phyloP scores from a whole-genome alignment of 2,113 vertebrate species.

The Uropsilus gracilis region DNA sequence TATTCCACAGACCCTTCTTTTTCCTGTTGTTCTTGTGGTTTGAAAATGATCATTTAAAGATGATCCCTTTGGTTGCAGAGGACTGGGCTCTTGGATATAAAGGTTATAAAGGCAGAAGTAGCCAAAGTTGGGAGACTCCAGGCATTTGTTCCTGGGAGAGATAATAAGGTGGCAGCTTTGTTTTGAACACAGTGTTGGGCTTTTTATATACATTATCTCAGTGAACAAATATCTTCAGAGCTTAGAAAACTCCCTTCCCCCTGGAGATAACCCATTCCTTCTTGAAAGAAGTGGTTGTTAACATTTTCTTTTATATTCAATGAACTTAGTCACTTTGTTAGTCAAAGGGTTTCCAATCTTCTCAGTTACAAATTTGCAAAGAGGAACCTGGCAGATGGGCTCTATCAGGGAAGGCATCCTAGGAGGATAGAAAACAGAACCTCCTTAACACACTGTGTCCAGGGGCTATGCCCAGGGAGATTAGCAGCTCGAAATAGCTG shows the following conservation, averaged over 20 bases:
- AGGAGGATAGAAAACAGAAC: not conserved
- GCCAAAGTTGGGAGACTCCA: not conserved
- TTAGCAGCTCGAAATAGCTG: not conserved
- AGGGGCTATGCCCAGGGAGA: constrained; percentile 9
- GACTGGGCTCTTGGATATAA: not conserved
- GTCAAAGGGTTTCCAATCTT: constrained; percentile 36
- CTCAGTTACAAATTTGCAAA: constrained; percentile 12
- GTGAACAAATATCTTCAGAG: not conserved
- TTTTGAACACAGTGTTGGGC: not conserved
- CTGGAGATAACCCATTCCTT: not conserved
- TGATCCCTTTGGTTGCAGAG: not conserved
- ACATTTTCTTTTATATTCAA: not conserved
- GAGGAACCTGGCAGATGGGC: constrained; percentile 4
- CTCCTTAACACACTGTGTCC: not conserved
- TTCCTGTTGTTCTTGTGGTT: no score
- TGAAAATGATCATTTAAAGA: not conserved
- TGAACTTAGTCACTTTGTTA: not conserved
- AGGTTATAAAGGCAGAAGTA: not conserved
- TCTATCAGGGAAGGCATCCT: not conserved
- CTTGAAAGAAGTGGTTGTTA: not conserved
- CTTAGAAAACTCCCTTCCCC: constrained; percentile 24
- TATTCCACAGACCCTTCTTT: not conserved
- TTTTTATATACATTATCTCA: constrained; percentile 29
- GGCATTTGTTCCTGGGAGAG: not conserved
- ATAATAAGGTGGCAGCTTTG: not conserved